These are phyloP conservation scores for Karalla daura DNA, from an alignment of 2,797 vertebrate species.

Conservation along the genomic window DNA sequence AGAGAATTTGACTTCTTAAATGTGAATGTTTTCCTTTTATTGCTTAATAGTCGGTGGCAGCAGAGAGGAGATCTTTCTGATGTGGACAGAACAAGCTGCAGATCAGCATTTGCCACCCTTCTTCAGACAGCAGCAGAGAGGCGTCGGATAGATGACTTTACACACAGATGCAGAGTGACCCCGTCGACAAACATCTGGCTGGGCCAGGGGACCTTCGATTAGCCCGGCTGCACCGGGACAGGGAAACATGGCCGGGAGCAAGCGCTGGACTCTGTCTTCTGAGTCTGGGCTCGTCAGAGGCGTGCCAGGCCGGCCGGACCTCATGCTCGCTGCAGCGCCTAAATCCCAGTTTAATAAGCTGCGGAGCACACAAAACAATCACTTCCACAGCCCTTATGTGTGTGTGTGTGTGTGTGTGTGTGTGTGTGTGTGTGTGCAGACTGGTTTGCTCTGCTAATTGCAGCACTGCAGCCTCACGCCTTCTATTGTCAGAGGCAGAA, in stretches of 20 bases:
- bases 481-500: conserved; percentile 28
- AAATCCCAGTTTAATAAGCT: conserved; percentile 44
- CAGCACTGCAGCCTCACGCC: neutral
- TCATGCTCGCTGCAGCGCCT: neutral
- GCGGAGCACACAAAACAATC: conserved; percentile 27
- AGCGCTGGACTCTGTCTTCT: conserved; percentile 4
- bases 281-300: conserved; percentile 1
- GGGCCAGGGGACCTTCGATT: conserved; percentile 20
- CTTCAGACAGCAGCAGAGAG: no score
- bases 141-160: no score
- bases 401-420: conserved; percentile 12
- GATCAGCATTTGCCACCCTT: no score
- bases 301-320: conserved; percentile 9
- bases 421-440: neutral
- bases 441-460: conserved; percentile 38
- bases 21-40: no score
- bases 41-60: no score
- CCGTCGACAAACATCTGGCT: no score
- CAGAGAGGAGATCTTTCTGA: no score
- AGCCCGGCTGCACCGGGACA: no score
- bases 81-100: no score
- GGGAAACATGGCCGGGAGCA: conserved; percentile 2
- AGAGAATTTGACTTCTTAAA: no score
- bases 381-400: conserved; percentile 17
- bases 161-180: no score